Conservation (phyloP, 2,113 vertebrate genomes). For the Vidua macroura region DNA sequence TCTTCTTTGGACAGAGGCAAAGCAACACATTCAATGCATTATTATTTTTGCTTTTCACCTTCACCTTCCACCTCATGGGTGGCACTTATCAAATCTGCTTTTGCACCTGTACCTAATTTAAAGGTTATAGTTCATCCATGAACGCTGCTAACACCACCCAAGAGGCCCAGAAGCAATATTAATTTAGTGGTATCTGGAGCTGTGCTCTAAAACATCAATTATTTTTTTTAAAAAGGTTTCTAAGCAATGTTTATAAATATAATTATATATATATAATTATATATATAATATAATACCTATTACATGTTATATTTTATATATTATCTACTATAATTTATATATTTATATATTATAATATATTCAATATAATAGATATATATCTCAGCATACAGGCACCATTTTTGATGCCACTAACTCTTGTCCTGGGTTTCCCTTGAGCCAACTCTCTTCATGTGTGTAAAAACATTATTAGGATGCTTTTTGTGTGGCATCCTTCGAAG, state of each 20-base stretch:
- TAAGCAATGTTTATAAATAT: background rate
- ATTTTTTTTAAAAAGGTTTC: background rate
- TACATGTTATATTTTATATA: background rate
- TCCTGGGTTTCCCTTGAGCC: background rate
- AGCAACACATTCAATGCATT: background rate
- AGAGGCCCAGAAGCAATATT: background rate
- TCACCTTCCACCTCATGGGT: background rate
- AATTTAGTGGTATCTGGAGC: background rate
- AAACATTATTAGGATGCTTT: background rate
- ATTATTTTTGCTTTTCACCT: background rate
- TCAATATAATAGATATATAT: background rate
- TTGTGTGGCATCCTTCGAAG: background rate
- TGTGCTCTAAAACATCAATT: background rate
- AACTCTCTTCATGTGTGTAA: background rate
- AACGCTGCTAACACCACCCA: background rate
- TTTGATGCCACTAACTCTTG: background rate
- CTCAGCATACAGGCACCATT: rapidly evolving
- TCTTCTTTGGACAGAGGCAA: background rate
- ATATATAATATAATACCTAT: too few species aligned
- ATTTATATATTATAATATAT: background rate
- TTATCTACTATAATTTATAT: background rate
- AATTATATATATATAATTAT: background rate
- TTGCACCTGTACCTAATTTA: conserved; percentile 16
- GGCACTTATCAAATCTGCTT: background rate
- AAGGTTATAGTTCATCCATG: background rate